These are phyloP conservation scores for Fundulus diaphanus DNA, from an alignment of 2,797 vertebrate genomes.

Conservation along the genomic window DNA sequence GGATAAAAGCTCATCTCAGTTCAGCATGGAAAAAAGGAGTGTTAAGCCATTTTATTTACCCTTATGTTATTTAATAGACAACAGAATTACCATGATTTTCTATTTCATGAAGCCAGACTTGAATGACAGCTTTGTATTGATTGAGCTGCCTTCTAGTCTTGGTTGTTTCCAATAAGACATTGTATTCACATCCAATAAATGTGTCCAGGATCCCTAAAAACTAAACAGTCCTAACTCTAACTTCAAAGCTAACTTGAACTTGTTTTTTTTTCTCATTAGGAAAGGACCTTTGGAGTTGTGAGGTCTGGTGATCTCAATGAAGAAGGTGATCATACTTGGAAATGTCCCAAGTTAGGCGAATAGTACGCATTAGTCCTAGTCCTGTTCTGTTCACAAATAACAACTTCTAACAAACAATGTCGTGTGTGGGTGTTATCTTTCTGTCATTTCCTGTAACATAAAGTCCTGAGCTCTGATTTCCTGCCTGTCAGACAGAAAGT, in stretches of 20 bases:
- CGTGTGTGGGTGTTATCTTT: constrained; percentile 39
- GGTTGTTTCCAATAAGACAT: neutral
- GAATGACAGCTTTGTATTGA: neutral
- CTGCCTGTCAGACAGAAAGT: constrained; percentile 47
- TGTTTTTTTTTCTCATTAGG: neutral
- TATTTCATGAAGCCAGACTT: neutral
- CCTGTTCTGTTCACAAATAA: constrained; percentile 4
- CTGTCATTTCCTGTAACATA: constrained; percentile 59
- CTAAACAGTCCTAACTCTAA: neutral
- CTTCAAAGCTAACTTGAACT: neutral
- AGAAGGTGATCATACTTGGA: neutral
- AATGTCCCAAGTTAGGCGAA: neutral
- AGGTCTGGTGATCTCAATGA: neutral
- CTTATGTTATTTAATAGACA: too few species aligned
- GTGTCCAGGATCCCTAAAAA: neutral
- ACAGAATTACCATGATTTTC: too few species aligned
- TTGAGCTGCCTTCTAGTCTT: neutral
- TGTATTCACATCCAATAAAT: neutral
- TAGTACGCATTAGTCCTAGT: neutral
- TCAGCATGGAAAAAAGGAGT: too few species aligned
- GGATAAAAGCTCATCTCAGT: too few species aligned
- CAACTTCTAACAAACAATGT: neutral
- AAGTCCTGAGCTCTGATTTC: constrained; percentile 59
- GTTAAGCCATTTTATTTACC: too few species aligned
- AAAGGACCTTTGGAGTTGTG: neutral